These are phyloP conservation scores for Zosterops pallidus DNA, from an alignment of 2,113 vertebrate genomes.

Conservation along the genomic window DNA sequence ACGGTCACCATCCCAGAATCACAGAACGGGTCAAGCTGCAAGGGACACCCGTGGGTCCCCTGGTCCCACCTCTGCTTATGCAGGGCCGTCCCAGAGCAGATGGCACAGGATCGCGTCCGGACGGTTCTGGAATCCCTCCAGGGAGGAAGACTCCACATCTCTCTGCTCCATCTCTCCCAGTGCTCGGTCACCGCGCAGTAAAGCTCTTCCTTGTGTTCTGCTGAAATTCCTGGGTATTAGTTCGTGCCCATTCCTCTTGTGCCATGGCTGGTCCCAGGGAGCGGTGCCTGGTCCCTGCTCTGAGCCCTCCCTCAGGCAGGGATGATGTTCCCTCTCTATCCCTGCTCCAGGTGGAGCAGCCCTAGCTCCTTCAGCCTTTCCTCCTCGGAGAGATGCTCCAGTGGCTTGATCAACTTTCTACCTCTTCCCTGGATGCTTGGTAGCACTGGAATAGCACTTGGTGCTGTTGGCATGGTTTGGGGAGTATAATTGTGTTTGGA, in stretches of 20 bases:
- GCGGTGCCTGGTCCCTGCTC: neutral
- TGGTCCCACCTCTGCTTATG: neutral
- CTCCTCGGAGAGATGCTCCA: neutral
- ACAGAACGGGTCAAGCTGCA: neutral
- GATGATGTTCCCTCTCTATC: neutral
- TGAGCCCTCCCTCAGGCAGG: neutral
- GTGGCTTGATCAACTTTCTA: accelerated
- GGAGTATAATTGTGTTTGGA: accelerated
- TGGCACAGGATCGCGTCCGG: accelerated
- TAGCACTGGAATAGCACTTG: accelerated
- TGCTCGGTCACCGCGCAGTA: too few species aligned
- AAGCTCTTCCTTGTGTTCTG: neutral
- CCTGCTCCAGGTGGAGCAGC: neutral
- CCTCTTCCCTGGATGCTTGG: neutral
- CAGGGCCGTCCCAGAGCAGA: neutral
- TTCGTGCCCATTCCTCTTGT: too few species aligned
- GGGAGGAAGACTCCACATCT: too few species aligned
- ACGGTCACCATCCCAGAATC: accelerated
- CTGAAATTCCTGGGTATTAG: neutral
- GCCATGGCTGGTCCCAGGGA: neutral
- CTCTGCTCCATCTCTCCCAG: neutral
- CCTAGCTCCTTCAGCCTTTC: neutral
- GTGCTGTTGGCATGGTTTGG: neutral
- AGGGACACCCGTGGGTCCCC: neutral
- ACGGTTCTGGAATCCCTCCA: too few species aligned